phyloP scores from a whole-genome alignment of 2,797 vertebrate species.

The Trichosurus vulpecula region DNA sequence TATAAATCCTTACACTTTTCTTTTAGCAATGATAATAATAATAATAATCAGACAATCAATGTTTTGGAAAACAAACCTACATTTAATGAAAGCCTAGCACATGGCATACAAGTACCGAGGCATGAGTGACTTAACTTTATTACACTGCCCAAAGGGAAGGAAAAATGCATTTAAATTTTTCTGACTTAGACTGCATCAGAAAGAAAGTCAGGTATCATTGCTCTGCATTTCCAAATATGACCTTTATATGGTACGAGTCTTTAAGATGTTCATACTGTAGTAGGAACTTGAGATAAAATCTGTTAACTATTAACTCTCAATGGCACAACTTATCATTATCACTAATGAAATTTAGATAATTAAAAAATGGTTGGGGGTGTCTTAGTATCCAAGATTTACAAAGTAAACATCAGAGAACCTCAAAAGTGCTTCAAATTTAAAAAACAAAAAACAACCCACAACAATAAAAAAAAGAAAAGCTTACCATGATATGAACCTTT shows the following conservation, averaged over 20 bases:
- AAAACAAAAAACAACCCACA: neutral
- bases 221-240: neutral
- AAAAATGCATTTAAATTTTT: neutral
- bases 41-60: neutral
- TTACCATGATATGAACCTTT: conserved; percentile 97
- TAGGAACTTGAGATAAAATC: conserved; percentile 14
- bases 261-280: neutral
- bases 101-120: neutral
- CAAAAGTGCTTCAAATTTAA: neutral
- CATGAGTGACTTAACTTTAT: neutral
- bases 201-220: neutral
- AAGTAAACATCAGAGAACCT: conserved; percentile 13
- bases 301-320: neutral
- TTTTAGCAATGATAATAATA: neutral
- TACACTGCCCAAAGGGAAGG: neutral
- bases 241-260: neutral
- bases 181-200: neutral
- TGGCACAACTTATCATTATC: neutral
- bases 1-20: neutral
- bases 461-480: neutral
- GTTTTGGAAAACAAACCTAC: neutral
- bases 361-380: neutral
- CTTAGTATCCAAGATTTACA: conserved; percentile 20
- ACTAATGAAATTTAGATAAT: conserved; percentile 49
- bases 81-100: neutral